Conservation (phyloP, 1,140 invertebrate species). For the Acromyrmex charruanus region DNA sequence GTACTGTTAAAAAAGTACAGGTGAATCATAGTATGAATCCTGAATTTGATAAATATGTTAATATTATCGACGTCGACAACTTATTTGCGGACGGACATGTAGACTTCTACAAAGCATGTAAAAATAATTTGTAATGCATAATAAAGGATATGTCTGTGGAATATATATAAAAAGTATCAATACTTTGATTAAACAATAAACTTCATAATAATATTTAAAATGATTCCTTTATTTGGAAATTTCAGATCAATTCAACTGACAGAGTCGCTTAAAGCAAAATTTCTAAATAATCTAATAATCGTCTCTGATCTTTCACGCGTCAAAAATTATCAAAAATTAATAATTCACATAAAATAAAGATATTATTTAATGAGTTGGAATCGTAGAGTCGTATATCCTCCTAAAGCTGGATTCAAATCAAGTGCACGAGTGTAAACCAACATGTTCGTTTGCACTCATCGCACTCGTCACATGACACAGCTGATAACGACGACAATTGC, state of each 20-base stretch:
- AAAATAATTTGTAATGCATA: slow-evolving; percentile 29
- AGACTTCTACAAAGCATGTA: slow-evolving; percentile 69
- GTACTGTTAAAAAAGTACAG: slow-evolving; percentile 31
- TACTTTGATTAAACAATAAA: not conserved
- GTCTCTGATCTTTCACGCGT: not conserved
- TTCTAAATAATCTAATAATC: not conserved
- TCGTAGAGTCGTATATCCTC: not conserved
- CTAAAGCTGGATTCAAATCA: not conserved
- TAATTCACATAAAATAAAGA: not conserved
- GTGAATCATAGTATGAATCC: slow-evolving; percentile 53
- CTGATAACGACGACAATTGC: too few relatives aligned
- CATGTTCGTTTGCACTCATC: too few relatives aligned
- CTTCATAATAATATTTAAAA: not conserved
- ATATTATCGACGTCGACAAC: slow-evolving; percentile 50
- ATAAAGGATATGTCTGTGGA: slow-evolving; percentile 9
- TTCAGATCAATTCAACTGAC: not conserved
- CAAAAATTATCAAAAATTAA: slow-evolving; percentile 5
- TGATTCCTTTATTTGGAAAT: not conserved
- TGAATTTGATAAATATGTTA: slow-evolving; percentile 70
- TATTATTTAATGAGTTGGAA: not conserved
- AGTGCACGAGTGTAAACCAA: not conserved
- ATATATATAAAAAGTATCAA: not conserved
- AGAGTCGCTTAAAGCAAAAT: not conserved
- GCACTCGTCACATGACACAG: too few relatives aligned
- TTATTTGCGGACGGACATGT: slow-evolving; percentile 52